A percentile compares a stretch with the other conserved stretches of the same genome.
phyloP scores from a whole-genome alignment of 2,888 invertebrate species.

The Thereva nobilitata region DNA sequence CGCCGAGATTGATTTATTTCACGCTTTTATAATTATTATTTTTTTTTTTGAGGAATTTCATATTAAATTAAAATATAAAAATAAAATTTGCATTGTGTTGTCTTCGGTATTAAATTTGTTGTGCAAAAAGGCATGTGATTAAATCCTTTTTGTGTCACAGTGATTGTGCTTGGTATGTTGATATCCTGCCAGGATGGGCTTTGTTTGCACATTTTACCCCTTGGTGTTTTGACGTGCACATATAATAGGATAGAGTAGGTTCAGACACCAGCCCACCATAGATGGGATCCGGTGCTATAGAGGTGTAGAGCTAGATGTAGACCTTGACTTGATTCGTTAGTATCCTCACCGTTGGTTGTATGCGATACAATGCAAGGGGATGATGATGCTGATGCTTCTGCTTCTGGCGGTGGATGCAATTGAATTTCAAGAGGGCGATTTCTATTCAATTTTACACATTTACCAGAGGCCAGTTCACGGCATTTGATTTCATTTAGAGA shows the following conservation, averaged over 20 bases:
- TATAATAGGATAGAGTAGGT: neutral
- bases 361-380: slow-evolving; percentile 1
- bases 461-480: slow-evolving; percentile 24
- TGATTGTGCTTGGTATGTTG: slow-evolving; percentile 17
- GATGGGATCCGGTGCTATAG: too few species aligned
- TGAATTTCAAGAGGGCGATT: slow-evolving; percentile 32
- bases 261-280: neutral
- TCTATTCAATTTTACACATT: slow-evolving; percentile 32
- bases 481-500: slow-evolving; percentile 33
- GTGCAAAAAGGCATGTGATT: slow-evolving; percentile 25
- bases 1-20: too few species aligned
- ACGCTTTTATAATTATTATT: too few species aligned
- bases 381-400: neutral
- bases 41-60: too few species aligned
- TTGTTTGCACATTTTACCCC: slow-evolving; percentile 20
- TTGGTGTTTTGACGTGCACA: slow-evolving; percentile 6
- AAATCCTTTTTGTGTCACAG: slow-evolving; percentile 25
- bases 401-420: slow-evolving; percentile 14
- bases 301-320: too few species aligned
- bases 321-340: too few species aligned
- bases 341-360: too few species aligned
- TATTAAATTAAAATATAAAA: too few species aligned
- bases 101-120: neutral
- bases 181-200: slow-evolving; percentile 21
- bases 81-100: too few species aligned